A percentile compares a stretch with the other conserved stretches of the same genome.
Conservation (phyloP, 2,888 invertebrate genomes). For the Tetragonisca angustula region DNA sequence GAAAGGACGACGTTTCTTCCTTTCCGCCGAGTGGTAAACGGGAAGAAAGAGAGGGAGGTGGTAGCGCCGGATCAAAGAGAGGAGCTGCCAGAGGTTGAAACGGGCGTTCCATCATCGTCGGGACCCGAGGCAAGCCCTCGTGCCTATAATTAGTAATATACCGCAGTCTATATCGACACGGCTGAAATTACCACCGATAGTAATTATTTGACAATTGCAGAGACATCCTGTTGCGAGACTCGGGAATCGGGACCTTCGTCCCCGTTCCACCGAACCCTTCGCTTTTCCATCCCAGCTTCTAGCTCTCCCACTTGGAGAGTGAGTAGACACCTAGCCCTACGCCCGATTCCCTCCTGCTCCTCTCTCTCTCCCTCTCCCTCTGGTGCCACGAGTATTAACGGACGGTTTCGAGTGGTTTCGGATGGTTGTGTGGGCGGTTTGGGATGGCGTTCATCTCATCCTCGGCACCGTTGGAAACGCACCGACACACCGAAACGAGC, state of each 20-base stretch:
- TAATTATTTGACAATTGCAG: conserved; percentile 79
- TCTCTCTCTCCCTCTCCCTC: conserved; percentile 31
- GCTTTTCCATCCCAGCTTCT: conserved; percentile 53
- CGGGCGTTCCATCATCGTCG: conserved; percentile 67
- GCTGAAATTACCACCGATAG: conserved; percentile 77
- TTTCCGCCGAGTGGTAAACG: conserved; percentile 31
- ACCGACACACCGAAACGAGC: conserved; percentile 42
- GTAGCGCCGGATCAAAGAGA: conserved; percentile 64
- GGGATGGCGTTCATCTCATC: conserved; percentile 73
- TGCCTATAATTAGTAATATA: conserved; percentile 77
- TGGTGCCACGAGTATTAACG: conserved; percentile 77
- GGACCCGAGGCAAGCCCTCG: conserved; percentile 56
- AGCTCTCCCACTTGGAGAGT: conserved; percentile 44
- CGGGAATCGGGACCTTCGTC: conserved; percentile 67
- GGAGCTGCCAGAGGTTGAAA: conserved; percentile 5
- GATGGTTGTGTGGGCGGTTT: conserved; percentile 71
- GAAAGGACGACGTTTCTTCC: conserved; percentile 19
- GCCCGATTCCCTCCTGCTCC: conserved; percentile 8
- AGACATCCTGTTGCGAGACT: conserved; percentile 76
- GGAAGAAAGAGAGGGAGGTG: conserved; percentile 34
- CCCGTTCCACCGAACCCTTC: conserved; percentile 50
- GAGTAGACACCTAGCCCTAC: conserved; percentile 34
- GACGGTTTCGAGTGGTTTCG: conserved; percentile 78
- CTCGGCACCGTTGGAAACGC: conserved; percentile 63
- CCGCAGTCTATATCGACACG: conserved; percentile 76